Percentiles rank a stretch among this genome's conserved stretches.
Evolutionary conservation across 2,797 vertebrate species (phyloP).

Genomic region (Rhincodon typus): DNA sequence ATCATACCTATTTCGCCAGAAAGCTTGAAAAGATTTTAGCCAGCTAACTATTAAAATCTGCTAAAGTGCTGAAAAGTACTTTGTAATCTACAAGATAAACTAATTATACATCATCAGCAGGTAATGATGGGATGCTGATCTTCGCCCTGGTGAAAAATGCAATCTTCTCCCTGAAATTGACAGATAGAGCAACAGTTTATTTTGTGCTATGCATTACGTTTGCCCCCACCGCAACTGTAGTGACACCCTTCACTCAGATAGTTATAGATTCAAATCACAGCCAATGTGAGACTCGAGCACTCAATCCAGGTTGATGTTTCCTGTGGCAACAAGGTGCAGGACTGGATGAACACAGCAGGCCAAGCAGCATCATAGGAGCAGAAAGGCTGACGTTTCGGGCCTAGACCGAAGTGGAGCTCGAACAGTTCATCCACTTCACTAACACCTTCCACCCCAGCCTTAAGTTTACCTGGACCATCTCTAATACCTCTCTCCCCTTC

Average conservation of each 20-base stretch:
- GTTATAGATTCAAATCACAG: not conserved
- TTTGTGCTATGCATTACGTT: not conserved
- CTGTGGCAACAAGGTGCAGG: no score
- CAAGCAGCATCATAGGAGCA: no score
- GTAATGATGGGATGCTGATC: constrained; percentile 69
- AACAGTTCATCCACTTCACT: no score
- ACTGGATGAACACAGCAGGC: no score
- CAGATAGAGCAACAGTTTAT: constrained; percentile 36
- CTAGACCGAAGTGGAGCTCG: no score
- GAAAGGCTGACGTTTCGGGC: no score
- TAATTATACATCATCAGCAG: constrained; percentile 68
- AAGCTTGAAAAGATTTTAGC: constrained; percentile 47
- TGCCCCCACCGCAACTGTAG: not conserved
- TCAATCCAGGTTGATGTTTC: not conserved
- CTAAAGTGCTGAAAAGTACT: constrained; percentile 51
- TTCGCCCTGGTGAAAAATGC: constrained; percentile 73
- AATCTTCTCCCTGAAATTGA: constrained; percentile 67
- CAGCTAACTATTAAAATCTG: constrained; percentile 50
- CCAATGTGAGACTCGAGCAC: not conserved
- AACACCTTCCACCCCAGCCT: no score
- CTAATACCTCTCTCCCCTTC: no score
- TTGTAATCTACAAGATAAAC: constrained; percentile 40
- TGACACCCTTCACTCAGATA: not conserved
- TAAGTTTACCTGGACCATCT: no score
- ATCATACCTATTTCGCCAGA: constrained; percentile 43